These are phyloP conservation scores for Erebia ligea DNA, from an alignment of 2,888 invertebrate species.

Conservation along the genomic window DNA sequence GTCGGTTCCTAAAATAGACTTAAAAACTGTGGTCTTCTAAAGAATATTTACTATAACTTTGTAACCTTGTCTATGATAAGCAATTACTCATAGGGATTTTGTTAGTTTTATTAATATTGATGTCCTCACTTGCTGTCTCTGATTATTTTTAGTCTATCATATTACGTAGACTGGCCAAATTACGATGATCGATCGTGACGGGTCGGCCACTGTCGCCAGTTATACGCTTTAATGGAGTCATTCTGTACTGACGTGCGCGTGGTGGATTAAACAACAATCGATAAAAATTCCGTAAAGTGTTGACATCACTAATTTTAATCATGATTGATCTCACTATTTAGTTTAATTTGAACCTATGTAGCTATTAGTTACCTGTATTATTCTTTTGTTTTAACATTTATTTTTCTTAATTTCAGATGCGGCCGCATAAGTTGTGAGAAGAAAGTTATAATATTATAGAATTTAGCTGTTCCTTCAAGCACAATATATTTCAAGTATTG, in stretches of 20 bases:
- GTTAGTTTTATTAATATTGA: constrained; percentile 58
- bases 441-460: background rate
- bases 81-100: constrained; percentile 50
- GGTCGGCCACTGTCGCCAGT: constrained; percentile 56
- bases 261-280: constrained; percentile 56
- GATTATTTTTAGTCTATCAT: constrained; percentile 60
- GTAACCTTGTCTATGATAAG: constrained; percentile 42
- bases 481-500: too few relatives aligned
- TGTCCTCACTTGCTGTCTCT: constrained; percentile 64
- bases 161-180: constrained; percentile 54
- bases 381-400: constrained; percentile 36
- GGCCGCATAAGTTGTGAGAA: background rate
- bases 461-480: too few relatives aligned
- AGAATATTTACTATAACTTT: constrained; percentile 38
- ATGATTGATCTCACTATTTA: constrained; percentile 58
- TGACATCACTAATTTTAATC: constrained; percentile 65
- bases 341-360: constrained; percentile 28
- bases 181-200: constrained; percentile 73
- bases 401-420: constrained; percentile 46
- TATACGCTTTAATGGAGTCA: constrained; percentile 60
- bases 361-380: background rate
- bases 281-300: constrained; percentile 56
- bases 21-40: constrained; percentile 43
- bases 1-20: constrained; percentile 39
- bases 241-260: constrained; percentile 51